These are phyloP conservation scores for Trichogramma pretiosum DNA, from an alignment of 1,140 invertebrate species.

Conservation along the genomic window DNA sequence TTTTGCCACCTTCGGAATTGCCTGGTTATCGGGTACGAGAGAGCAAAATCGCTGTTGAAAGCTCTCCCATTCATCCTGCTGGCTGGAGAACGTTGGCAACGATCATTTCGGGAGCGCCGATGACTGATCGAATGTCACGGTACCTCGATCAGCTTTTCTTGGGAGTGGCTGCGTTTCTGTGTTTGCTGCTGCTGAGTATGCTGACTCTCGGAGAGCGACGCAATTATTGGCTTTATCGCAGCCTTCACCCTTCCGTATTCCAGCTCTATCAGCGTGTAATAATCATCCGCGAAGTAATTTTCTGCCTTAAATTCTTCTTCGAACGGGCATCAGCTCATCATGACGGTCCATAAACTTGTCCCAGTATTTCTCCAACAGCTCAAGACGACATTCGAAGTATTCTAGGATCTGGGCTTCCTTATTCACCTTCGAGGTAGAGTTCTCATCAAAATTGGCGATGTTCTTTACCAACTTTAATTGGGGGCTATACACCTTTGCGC, in stretches of 20 bases:
- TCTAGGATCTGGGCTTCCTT: background rate
- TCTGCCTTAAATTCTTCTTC: background rate
- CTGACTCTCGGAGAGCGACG: background rate
- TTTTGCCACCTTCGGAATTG: too few species aligned
- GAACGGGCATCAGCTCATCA: background rate
- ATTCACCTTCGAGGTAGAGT: background rate
- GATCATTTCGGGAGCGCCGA: too few species aligned
- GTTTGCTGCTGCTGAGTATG: too few species aligned
- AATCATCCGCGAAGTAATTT: background rate
- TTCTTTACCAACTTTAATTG: too few species aligned
- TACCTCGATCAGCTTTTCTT: too few species aligned
- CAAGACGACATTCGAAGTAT: background rate
- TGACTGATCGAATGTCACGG: too few species aligned
- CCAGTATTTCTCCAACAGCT: background rate
- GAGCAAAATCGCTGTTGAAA: too few species aligned
- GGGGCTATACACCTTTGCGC: too few species aligned
- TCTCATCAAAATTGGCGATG: background rate
- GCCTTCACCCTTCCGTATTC: background rate
- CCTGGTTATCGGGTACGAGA: too few species aligned
- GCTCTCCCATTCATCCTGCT: background rate
- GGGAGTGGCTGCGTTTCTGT: too few species aligned
- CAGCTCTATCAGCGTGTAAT: background rate
- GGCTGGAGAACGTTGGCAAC: too few species aligned
- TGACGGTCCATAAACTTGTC: background rate
- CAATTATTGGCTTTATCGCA: background rate